Evolutionary conservation across 2,113 vertebrate genomes (phyloP), one percentile per base, ranked within the genome.

Genomic region (Cyanoliseus patagonus): DNA sequence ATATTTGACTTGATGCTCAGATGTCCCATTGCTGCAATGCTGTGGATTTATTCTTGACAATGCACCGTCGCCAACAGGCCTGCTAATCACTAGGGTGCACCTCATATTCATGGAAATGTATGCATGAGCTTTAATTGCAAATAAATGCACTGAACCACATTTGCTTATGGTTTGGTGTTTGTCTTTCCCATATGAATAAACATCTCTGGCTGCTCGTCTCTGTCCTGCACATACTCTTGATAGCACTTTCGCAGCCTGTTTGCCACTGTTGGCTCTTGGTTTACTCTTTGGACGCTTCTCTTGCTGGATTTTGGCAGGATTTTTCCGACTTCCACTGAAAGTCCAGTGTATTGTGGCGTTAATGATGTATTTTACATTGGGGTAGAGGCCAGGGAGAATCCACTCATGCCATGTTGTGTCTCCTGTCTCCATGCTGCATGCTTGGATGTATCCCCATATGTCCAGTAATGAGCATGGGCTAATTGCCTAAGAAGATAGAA

Each of bases 401-500:
- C 31, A 25, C 76, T 70, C 0, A 1, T 91, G 63, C 69, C 86
- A 76, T 2, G n/a, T 72, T 72, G 61, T 37, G 57, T 46, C 81
- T 94, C 61, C 55, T 0, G 7, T 49, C 76, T 67, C 17, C 5
- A 74, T 69, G 17, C 78, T 82, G 69, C 41, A 8, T 69, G 63
- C 59, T 85, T 79, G 89, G 57, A 76, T 85, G 63, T 94, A 96
- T 96, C 92, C 92, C 95, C 94, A 84, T 13, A 94, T 82, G 94
- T 96, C 95, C 95, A 87, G 96, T 94, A 97, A 97, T 92, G 91
- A 96, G 81, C 86, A 59, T 1, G 59, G 81, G 86, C 92, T 96
- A 96, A 96, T 96, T 97, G 95, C 86, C 67, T 95, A 96, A 89
- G 92, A 94, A 96, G 94, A 95, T 96, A 96, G 95, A 95, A 96